Base-by-base conservation (phyloP, 2,888 invertebrate species). In the Coelopa pilipes region DNA sequence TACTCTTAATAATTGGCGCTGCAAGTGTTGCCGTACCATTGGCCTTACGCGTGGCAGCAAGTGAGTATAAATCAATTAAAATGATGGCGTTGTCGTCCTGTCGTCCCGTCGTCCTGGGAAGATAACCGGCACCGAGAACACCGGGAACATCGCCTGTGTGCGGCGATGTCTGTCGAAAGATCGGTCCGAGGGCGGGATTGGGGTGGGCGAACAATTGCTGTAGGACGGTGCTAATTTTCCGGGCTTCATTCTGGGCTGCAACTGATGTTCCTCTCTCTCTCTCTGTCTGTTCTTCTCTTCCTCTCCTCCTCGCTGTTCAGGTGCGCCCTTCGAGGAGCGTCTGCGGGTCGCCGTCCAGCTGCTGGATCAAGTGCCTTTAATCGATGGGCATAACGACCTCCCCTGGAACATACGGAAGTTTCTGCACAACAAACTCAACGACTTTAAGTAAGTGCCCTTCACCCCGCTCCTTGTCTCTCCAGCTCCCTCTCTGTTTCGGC, bases 371-470 rank as follows among this genome's bases (percentile, higher is more conserved):
- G 93, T 93, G 80, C 94, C 94, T 79, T 91, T 94, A 80, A 91
- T 94, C 81, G 94, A 94, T 87, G 95, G 95, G 79, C 96, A 96
- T 90, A 96, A 96, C 89, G 96, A 96, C 88, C 89, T 96, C 78
- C 95, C 96, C 15, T 96, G 95, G 95, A 96, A 96, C 88, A 94
- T 96, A 87, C 90, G 96, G 79, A 95, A 95, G 89, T 95, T 96
- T 89, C 90, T 95, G 86, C 95, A 95, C 88, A 96, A 96, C 88
- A 93, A 93, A 86, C 92, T 96, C 81, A 93, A 93, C 87, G 94
- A 94, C 87, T 94, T 96, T 83, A 92, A 92, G 91, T 91, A 79
- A 86, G 85, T 88, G 68, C 5, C 34, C 15, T 1, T 10, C 19
- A 5, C 5, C 10, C 34, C 34, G 15, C 5, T 34, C 11, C 60